Evolutionary conservation across 2,113 vertebrate genomes (phyloP).

Genomic region (Plecturocebus donacophilus): DNA sequence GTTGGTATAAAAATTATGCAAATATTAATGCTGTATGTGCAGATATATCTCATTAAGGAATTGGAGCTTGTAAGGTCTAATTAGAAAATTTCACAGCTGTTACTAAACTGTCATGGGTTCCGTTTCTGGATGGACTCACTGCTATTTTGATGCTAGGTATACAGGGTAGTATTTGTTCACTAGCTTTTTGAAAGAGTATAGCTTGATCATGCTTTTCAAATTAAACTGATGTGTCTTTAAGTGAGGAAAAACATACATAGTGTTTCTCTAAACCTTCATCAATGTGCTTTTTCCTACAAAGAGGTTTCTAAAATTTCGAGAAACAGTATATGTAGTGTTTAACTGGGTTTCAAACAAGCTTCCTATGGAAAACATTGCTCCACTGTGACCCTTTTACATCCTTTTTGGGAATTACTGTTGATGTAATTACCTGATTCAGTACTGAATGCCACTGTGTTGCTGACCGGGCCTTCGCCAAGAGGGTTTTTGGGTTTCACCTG

Average conservation of each 20-base stretch:
- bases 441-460: conserved; percentile 91
- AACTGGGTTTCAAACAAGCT: not conserved
- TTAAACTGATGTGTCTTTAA: not conserved
- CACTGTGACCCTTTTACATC: not conserved
- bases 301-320: conserved; percentile 23
- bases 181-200: not conserved
- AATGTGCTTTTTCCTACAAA: not conserved
- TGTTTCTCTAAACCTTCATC: not conserved
- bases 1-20: not conserved
- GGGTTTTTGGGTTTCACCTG: conserved; percentile 94
- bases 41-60: not conserved
- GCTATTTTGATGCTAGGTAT: not conserved
- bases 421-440: conserved; percentile 94
- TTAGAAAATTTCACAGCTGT: not conserved
- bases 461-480: conserved; percentile 92
- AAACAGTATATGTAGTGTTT: not conserved
- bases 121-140: not conserved
- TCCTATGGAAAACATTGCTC: not conserved
- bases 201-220: not conserved
- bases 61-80: not conserved
- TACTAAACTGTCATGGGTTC: not conserved
- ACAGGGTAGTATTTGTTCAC: not conserved
- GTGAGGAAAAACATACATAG: not conserved
- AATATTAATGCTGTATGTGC: not conserved
- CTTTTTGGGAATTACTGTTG: not conserved